Evolutionary conservation across 1,140 invertebrate genomes (phyloP).

Genomic region (Phocides pigmalion): DNA sequence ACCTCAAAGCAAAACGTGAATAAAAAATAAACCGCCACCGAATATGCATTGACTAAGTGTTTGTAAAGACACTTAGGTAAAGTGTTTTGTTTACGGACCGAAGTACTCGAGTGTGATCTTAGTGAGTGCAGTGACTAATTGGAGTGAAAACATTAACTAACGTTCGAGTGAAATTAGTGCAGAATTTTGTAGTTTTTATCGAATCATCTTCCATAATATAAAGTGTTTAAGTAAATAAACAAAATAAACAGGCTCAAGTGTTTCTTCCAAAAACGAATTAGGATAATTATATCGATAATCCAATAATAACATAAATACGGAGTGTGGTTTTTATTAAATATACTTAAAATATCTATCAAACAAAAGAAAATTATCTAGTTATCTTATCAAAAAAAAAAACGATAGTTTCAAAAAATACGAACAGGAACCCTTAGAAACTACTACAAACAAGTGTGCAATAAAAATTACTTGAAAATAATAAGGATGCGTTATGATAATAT

Average conservation of each 20-base stretch:
- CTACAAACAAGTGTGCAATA: not conserved
- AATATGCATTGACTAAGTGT: slow-evolving; percentile 11
- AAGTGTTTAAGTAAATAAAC: not conserved
- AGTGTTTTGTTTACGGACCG: slow-evolving; percentile 1
- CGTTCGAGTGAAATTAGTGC: slow-evolving; percentile 11
- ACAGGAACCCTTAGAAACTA: not conserved
- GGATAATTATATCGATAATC: not conserved
- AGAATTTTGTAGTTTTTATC: slow-evolving; percentile 4
- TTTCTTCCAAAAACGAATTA: slow-evolving; percentile 48
- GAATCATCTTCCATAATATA: slow-evolving; percentile 10
- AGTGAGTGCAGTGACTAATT: slow-evolving; percentile 5
- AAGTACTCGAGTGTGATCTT: not conserved
- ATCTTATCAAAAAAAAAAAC: too few species aligned
- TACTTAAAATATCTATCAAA: too few species aligned
- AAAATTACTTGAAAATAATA: not conserved
- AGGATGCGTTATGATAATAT: not conserved
- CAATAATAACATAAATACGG: not conserved
- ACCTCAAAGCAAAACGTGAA: slow-evolving; percentile 56
- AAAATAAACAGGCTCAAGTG: slow-evolving; percentile 41
- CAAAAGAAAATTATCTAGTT: too few species aligned
- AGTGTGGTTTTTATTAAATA: not conserved
- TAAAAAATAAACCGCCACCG: slow-evolving; percentile 28
- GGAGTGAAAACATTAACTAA: slow-evolving; percentile 4
- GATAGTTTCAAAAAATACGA: not conserved
- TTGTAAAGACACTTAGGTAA: not conserved